A percentile compares a stretch with the other conserved stretches of the same genome.
Evolutionary conservation across 2,797 vertebrate genomes (phyloP).

Genomic region (Octomys mimax): DNA sequence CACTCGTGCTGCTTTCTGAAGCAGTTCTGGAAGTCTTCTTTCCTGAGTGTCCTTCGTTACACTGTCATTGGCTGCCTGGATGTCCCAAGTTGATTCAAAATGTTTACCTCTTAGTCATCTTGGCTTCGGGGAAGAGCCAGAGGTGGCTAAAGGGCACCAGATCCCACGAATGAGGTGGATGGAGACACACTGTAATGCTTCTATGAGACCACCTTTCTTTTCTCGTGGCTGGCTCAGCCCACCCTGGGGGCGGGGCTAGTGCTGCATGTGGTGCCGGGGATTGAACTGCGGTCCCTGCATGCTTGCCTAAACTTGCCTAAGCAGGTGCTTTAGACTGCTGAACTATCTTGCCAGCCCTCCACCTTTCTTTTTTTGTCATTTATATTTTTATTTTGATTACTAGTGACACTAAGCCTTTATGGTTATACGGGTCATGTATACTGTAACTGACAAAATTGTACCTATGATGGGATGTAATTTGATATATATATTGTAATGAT

Average conservation of each 20-base stretch:
- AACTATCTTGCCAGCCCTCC: too few relatives aligned
- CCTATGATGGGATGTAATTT: not conserved
- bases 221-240: too few relatives aligned
- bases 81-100: not conserved
- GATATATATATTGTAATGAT: not conserved
- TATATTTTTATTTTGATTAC: constrained; percentile 1
- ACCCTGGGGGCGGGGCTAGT: too few relatives aligned
- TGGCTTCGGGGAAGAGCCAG: not conserved
- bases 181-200: too few relatives aligned
- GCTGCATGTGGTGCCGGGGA: too few relatives aligned
- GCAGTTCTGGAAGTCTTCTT: not conserved
- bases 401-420: not conserved
- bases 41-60: not conserved
- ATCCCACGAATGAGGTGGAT: not conserved
- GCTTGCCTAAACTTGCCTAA: too few relatives aligned
- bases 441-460: not conserved
- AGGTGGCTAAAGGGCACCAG: not conserved
- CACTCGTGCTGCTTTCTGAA: not conserved
- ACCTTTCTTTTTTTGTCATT: too few relatives aligned
- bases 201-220: too few relatives aligned
- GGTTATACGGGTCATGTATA: not conserved
- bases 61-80: not conserved
- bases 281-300: too few relatives aligned
- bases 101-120: not conserved
- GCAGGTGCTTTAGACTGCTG: too few relatives aligned